Base-by-base conservation (phyloP, 2,888 invertebrate genomes). In the Tetragnatha montana region DNA sequence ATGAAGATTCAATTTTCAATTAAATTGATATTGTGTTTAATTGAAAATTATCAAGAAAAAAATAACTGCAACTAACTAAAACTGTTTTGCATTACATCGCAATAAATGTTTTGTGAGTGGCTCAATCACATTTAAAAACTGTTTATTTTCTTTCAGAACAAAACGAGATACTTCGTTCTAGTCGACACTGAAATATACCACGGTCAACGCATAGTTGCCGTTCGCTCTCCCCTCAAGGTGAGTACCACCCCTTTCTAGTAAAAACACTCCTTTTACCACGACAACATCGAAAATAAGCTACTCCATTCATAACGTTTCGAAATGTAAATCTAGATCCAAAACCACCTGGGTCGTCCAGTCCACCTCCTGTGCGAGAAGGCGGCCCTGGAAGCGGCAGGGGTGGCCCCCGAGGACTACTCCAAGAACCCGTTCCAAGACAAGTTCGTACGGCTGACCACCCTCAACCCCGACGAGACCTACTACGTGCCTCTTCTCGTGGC, bases 401-500 rank as follows among this genome's bases (percentile, higher is more conserved):
- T 91, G 22, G 35, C 81, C 17, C 91, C 91, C 14, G 91, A 91
- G 19, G 91, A 91, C 50, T 91, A 91, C 49, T 91, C 91, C 8
- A 95, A 95, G 14, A 96, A 96, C 93, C 96, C 96, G 0, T 96
- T 96, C 93, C 96, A 96, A 91, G 96, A 96, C 91, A 96, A 96
- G 89, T 95, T 96, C 94, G 94, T 96, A 82, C 88, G 89, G 4
- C 94, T 97, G 81, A 95, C 95, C 0, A 95, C 96, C 47, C 94
- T 97, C 22, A 96, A 96, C 87, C 96, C 97, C 0, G 95, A 96
- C 92, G 96, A 96, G 92, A 95, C 95, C 0, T 97, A 95, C 93
- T 95, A 96, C 92, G 95, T 97, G 49, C 97, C 97, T 0, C 94
- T 97, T 73, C 95, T 95, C 92, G 95, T 97, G 81, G 97, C 97